phyloP scores from a whole-genome alignment of 37 sponge, comb jelly and placozoan species.

The Corticium candelabrum region DNA sequence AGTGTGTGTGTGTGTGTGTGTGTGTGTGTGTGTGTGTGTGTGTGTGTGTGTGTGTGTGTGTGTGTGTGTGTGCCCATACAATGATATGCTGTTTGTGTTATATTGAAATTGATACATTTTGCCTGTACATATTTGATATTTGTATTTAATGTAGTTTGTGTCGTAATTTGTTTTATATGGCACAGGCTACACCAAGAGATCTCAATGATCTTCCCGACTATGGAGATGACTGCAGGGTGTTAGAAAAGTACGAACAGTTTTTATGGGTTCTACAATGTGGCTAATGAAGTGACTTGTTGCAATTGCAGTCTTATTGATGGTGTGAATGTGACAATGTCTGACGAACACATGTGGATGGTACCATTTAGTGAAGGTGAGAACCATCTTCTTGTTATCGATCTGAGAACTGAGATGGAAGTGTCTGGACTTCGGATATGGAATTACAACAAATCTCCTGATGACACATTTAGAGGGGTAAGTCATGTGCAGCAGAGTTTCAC shows the following conservation, averaged over 20 bases:
- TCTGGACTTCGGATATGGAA: conserved; percentile 71
- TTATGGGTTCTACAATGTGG: too few species aligned
- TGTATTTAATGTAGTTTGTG: background rate
- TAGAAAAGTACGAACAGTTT: conserved; percentile 40
- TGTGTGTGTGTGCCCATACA: background rate
- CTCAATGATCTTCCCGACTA: conserved; percentile 21
- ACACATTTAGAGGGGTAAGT: conserved; percentile 75
- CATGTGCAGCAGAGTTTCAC: background rate
- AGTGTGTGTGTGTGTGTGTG: background rate
- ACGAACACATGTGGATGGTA: conserved; percentile 70
- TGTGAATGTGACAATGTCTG: conserved; percentile 60
- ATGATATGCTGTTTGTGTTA: background rate
- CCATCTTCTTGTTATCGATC: conserved; percentile 32
- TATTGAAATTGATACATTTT: too few species aligned
- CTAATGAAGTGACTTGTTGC: too few species aligned
- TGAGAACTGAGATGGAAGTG: conserved; percentile 23
- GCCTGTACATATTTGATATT: too few species aligned
- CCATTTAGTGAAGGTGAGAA: conserved; percentile 23
- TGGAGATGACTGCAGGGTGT: conserved; percentile 22
- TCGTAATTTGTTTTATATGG: background rate
- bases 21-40: background rate
- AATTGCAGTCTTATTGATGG: conserved; percentile 48
- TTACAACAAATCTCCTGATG: conserved; percentile 85
- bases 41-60: background rate
- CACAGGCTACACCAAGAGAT: conserved; percentile 27